These are phyloP conservation scores for Chiroxiphia lanceolata DNA, from an alignment of 2,797 vertebrate genomes.

Conservation along the genomic window DNA sequence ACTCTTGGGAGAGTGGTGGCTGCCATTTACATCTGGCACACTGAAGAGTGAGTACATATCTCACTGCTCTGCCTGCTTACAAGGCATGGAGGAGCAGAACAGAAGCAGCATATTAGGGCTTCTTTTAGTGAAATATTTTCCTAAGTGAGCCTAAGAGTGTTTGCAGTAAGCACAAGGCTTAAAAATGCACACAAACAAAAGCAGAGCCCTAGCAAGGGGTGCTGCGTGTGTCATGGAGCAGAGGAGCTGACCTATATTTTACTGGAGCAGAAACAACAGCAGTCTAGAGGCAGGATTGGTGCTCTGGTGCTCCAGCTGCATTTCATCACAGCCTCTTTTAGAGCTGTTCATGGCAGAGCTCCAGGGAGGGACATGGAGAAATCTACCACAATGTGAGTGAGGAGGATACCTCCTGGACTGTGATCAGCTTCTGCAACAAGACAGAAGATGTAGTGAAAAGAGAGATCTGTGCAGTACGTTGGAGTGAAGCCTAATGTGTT, in stretches of 20 bases:
- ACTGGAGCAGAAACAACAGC: not conserved
- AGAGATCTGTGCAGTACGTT: not conserved
- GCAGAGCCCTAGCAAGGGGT: not conserved
- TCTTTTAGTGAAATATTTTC: not conserved
- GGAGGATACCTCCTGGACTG: not conserved
- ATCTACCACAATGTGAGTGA: not conserved
- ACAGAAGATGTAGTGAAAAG: not conserved
- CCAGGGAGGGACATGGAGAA: rapidly evolving
- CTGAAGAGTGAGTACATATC: not conserved
- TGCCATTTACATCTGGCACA: not conserved
- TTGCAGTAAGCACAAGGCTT: not conserved
- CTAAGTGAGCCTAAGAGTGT: not conserved
- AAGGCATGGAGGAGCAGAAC: not conserved
- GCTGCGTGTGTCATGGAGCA: not conserved
- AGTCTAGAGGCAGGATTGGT: not conserved
- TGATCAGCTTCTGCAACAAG: not conserved
- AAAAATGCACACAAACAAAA: not conserved
- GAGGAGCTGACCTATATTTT: not conserved
- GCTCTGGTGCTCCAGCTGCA: not conserved
- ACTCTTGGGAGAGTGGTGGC: not conserved
- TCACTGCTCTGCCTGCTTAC: not conserved
- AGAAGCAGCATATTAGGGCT: not conserved
- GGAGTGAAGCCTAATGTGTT: not conserved
- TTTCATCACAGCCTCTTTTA: not conserved
- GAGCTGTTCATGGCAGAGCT: not conserved